Evolutionary conservation across 2,888 invertebrate genomes (phyloP), one percentile per base, ranked within the genome.

Genomic region (Drosophila paramelanica): DNA sequence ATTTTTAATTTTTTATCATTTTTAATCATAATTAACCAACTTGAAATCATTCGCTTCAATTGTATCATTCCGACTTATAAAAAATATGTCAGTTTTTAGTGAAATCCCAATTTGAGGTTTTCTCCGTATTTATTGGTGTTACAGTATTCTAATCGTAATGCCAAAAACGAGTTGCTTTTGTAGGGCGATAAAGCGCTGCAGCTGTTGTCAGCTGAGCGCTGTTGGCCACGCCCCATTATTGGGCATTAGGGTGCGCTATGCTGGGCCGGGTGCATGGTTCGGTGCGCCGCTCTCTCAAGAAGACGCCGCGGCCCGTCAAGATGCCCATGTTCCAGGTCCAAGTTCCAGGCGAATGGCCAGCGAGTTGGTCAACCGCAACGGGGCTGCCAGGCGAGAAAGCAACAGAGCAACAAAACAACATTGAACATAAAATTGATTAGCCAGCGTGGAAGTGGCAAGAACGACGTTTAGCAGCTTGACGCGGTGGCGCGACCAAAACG

Each of bases 301-400:
- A 70, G 81, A 66, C 57, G 77, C 61, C 53, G 53, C 23, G 51
- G 58, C 55, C 59, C 31, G 78, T 56, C 49, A 69, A 69, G 67
- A 55, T 58, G 58, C 14, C 17, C 23, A 23, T 0, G 23, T 42
- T 31, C 8, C 31, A 31, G 55, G 46, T 31, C 10, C 31, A 10
- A 56, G 79, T 82, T 82, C 85, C 82, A 57, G 68, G 65, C 62
- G 82, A 82, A 56, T 81, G 77, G 56, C 58, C 75, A 78, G 80
- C 73, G 71, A 81, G 55, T 66, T 81, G 85, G 88, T 85, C 85
- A 85, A 80, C 85, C 85, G 85, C 85, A 86, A 85, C 85, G 88
- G 49, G 36, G 31, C 38, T 5, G 42, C 6, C 27, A 36, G 47
- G 27, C 31, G 23, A 25, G 55, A 61, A 27, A 61, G 58, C 64